Base-by-base conservation (phyloP, 1,140 invertebrate species). In the Tetramorium parvispinum region DNA sequence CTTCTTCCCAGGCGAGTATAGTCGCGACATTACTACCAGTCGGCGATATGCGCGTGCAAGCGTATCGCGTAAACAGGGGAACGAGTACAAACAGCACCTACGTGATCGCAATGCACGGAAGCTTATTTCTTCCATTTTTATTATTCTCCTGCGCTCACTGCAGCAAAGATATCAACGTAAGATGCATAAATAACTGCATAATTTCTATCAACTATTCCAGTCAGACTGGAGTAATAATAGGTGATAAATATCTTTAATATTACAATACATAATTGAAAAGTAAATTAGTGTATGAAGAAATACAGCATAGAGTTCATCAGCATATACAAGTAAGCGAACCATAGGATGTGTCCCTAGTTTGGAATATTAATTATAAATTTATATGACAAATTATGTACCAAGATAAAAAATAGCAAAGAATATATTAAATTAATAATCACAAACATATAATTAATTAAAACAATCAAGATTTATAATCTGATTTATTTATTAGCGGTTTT, bases 11-110 rank as follows among this genome's bases (percentile, higher is more conserved):
- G 46, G n/a, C 37, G 10, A 73, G 53, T 53, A 18, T 21, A 73
- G 40, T 71, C 51, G 65, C 78, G 78, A 71, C 40, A 46, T 82
- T 82, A 46, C 66, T 73, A n/a, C 24, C 65, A 71, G 37, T 71
- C 40, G 65, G 21, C 21, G 16, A 63, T 57, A 21, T 51, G 65
- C 51, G 65, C 66, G 51, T 71, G 65, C 78, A 71, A 82, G 65
- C 66, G 51, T 70, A 70, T 81, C 63, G 79, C 79, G 78, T 82
- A 82, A 82, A 82, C 66, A 82, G 18, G 24, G 40, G 37, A 59
- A 24, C 40, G 40, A 82, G 40, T 59, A 73, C 53, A 82, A 82
- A 82, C 79, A 82, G n/a, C 66, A 46, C 3, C 66, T 82, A 82
- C 79, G 79, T 82, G 79, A 82, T 82, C 18, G 66, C 65, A 82